phyloP scores from a whole-genome alignment of 2,888 invertebrate species.

The Drosophila vallismaia region DNA sequence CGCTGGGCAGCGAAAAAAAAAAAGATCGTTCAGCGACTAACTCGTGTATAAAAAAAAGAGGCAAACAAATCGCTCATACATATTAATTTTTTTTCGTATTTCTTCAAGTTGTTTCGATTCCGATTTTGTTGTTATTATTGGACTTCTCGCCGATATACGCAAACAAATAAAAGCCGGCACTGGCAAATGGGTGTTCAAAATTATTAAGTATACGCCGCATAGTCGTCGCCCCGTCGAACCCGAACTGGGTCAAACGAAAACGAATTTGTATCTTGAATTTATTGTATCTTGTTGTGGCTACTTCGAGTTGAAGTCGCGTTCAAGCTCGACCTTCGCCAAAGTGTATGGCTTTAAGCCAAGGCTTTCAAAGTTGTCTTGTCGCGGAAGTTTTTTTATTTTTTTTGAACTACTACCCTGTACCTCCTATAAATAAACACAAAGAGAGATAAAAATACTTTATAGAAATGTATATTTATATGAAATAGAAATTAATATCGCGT shows the following conservation, averaged over 20 bases:
- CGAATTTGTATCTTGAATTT: constrained; percentile 36
- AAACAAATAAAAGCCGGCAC: constrained; percentile 69
- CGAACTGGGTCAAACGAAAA: constrained; percentile 65
- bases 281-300: constrained; percentile 14
- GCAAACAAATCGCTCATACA: constrained; percentile 30
- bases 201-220: constrained; percentile 65
- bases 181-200: constrained; percentile 43
- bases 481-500: background rate
- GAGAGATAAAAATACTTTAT: background rate
- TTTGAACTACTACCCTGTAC: constrained; percentile 1
- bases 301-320: constrained; percentile 36
- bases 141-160: constrained; percentile 21
- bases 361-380: background rate
- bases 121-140: constrained; percentile 1
- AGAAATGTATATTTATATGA: constrained; percentile 9
- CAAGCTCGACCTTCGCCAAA: constrained; percentile 29
- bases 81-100: constrained; percentile 13
- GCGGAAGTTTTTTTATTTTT: background rate
- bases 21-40: constrained; percentile 10
- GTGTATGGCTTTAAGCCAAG: background rate
- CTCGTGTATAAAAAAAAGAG: constrained; percentile 11
- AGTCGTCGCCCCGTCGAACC: constrained; percentile 35
- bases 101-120: constrained; percentile 2
- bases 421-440: background rate
- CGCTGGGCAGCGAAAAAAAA: constrained; percentile 41